Evolutionary conservation across 2,888 invertebrate genomes (phyloP), one percentile per base, ranked within the genome.

Genomic region (Lordiphosa fenestrarum): DNA sequence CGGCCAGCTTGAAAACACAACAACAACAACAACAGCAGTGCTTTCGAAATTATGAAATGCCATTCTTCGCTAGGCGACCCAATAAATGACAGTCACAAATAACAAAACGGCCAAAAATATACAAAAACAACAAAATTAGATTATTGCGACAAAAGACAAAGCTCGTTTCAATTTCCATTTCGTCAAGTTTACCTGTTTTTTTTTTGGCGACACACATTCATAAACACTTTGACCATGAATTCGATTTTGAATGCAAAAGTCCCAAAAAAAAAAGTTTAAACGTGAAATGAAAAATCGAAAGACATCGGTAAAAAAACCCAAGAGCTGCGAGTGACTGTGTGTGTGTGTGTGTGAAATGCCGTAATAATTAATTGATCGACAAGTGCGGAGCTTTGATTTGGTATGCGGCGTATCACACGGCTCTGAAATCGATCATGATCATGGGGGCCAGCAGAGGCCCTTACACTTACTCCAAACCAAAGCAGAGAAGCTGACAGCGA

Each of bases 281-380:
- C 66, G 66, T 66, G 66, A 58, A 66, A 64, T 58, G 64, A 58
- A 64, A 66, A 50, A 46, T 57, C 51, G 63, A 62, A 62, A 62
- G 54, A 63, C 56, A 50, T 36, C 9, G n/a, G n/a, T n/a, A 71
- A 69, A 77, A 75, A 77, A 71, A 62, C 82, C 75, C 71, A 67
- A 67, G 44, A 58, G 52, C 48, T 36, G 40, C 53, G 23, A 37
- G 40, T 47, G 46, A 51, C 48, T 44, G 60, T 51, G 51, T 66
- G 47, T 70, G 55, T 15, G 51, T 66, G 47, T 70, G 55, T 75
- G 72, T 60, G 59, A 74, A 81, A 74, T 77, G 72, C 81, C 77
- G 81, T 77, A 78, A 78, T 81, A 78, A 78, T 78, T 78, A 81
- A 78, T 78, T 78, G 77, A 78, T 81, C 81, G 77, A 72, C 78